Evolutionary conservation across 2,113 vertebrate genomes (phyloP).

Genomic region (Oceanodroma tethys): DNA sequence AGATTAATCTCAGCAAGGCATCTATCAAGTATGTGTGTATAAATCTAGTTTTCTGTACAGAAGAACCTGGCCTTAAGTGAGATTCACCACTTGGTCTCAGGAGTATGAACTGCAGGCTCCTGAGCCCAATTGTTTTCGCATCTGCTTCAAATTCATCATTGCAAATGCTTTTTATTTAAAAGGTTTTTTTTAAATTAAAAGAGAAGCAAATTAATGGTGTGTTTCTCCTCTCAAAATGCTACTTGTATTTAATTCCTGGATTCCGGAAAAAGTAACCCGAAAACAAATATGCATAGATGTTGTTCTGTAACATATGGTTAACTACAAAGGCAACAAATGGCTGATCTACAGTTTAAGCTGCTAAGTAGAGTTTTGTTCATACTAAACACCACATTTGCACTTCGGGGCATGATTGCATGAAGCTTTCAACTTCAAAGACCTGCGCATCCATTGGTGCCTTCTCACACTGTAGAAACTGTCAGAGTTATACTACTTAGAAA

Average conservation of each 20-base stretch:
- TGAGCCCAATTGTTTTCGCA: neutral
- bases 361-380: neutral
- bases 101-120: neutral
- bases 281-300: neutral
- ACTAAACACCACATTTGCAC: neutral
- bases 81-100: neutral
- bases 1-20: neutral
- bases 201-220: neutral
- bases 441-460: neutral
- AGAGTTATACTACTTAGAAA: neutral
- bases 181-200: neutral
- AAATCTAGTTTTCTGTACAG: neutral
- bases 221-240: neutral
- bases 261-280: neutral
- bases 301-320: neutral
- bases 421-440: neutral
- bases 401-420: neutral
- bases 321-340: neutral
- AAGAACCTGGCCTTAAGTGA: neutral
- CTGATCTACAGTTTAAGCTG: neutral
- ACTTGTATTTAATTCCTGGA: neutral
- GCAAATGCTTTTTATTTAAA: neutral
- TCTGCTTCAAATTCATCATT: neutral
- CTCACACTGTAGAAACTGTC: neutral
- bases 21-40: neutral